Evolutionary conservation across 2,888 invertebrate species (phyloP).

Genomic region (Eilema depressum): DNA sequence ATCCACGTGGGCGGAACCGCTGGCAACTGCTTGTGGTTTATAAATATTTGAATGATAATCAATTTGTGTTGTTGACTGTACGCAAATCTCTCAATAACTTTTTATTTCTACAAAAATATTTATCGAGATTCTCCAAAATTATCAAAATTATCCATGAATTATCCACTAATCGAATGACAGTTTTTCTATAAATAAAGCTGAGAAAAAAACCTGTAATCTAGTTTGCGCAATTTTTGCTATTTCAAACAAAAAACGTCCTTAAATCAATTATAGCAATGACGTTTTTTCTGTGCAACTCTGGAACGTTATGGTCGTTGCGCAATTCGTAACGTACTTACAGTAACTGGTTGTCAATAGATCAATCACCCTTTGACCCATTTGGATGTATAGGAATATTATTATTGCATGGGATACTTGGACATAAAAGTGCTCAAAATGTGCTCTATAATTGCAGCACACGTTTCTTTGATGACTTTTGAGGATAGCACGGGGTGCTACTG

Average conservation of each 20-base stretch:
- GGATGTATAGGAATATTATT: not conserved
- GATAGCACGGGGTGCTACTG: no score
- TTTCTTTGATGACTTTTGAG: no score
- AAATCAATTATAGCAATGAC: not conserved
- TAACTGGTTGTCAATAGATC: conserved; percentile 1
- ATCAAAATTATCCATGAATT: not conserved
- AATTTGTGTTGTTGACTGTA: no score
- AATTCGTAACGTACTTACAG: not conserved
- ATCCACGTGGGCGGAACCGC: no score
- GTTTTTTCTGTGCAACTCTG: not conserved
- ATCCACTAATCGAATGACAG: not conserved
- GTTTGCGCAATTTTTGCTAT: not conserved
- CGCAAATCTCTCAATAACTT: not conserved
- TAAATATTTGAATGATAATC: no score
- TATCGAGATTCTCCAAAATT: no score
- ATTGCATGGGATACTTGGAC: no score
- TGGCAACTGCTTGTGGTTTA: no score
- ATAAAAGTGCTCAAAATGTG: no score
- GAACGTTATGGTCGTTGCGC: not conserved
- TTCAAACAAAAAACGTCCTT: not conserved
- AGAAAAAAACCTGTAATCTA: not conserved
- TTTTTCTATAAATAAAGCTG: not conserved
- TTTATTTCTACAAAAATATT: no score
- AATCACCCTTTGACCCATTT: conserved; percentile 3
- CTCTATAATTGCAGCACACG: no score